Evolutionary conservation across 1,140 invertebrate genomes (phyloP), one percentile per base, ranked within the genome.

Genomic region (Pseudachorutes palmiensis): DNA sequence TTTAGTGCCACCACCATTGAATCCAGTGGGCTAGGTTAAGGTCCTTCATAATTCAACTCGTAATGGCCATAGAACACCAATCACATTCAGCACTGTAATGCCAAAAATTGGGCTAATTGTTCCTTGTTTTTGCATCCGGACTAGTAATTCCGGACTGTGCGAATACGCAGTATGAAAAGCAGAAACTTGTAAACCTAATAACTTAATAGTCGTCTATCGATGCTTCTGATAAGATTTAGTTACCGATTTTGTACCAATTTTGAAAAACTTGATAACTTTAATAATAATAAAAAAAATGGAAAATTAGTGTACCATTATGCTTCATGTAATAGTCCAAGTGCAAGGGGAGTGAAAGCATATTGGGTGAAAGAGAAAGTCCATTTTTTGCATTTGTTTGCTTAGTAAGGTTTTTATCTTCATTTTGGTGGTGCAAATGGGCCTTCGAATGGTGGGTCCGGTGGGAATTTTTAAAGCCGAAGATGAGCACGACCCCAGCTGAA

Each of bases 321-420:
- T 55, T 3, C 12, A 55, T 14, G 14, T 12, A 55, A 24, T 55
- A 14, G 51, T 9, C 9, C 9, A 55, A 55, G 5, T 26, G 9
- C 24, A 55, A 24, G 24, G 12, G 5, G 5, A 26, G 51, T 55
- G 12, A 16, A 5, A 14, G 24, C 14, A 14, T 55, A 22, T 9
- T 16, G 51, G 24, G 24, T 14, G 51, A 5, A 9, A 12, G 5
- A 55, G 12, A 55, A 16, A 55, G 12, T 55, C 51, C 3, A 16
- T 24, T 22, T 19, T 22, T 24, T 16, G 24, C 51, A 16, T 24
- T 55, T 55, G 51, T 55, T 55, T 55, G 24, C 51, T 22, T 5
- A 55, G 24, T 5, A 14, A 55, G 51, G 24, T 55, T 22, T 55
- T 55, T 26, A 55, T 55, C 51, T 55, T 55, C 51, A 55, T 55